Conservation (phyloP, 2,888 invertebrate species). For the Hesperia comma region DNA sequence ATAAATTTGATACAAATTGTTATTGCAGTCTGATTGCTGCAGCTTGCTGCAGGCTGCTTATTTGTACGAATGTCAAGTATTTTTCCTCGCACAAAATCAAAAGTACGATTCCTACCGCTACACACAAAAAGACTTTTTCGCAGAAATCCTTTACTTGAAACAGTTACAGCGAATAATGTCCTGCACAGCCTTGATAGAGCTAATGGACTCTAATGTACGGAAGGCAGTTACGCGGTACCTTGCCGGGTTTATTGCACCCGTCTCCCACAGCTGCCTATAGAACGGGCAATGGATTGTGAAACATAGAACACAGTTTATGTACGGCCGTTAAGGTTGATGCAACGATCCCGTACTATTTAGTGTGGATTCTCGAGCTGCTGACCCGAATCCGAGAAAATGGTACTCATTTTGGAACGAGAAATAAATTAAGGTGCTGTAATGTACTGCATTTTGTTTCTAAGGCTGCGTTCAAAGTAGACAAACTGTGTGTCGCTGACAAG, state of each 20-base stretch:
- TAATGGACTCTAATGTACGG: conserved; percentile 17
- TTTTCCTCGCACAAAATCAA: no score
- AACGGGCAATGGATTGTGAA: conserved; percentile 19
- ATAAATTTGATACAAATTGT: no score
- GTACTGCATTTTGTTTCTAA: no score
- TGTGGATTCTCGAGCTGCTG: not conserved
- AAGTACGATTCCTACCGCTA: not conserved
- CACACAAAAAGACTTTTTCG: not conserved
- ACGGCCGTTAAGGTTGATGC: not conserved
- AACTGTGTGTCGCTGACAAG: no score
- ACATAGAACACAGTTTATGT: not conserved
- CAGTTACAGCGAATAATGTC: conserved; percentile 10
- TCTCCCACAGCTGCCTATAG: not conserved
- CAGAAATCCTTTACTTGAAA: conserved; percentile 1
- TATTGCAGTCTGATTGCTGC: no score
- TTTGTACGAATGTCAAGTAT: no score
- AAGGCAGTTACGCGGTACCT: conserved; percentile 13
- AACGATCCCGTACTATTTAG: not conserved
- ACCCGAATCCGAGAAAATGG: not conserved
- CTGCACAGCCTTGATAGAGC: conserved; percentile 2
- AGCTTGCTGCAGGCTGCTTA: no score
- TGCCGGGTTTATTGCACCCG: conserved; percentile 10
- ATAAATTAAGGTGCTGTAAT: no score
- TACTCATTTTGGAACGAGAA: no score
- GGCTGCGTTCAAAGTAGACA: no score